Percentiles rank a stretch among this genome's conserved stretches.
Evolutionary conservation across 2,113 vertebrate genomes (phyloP).

Genomic region (Etia nguti): DNA sequence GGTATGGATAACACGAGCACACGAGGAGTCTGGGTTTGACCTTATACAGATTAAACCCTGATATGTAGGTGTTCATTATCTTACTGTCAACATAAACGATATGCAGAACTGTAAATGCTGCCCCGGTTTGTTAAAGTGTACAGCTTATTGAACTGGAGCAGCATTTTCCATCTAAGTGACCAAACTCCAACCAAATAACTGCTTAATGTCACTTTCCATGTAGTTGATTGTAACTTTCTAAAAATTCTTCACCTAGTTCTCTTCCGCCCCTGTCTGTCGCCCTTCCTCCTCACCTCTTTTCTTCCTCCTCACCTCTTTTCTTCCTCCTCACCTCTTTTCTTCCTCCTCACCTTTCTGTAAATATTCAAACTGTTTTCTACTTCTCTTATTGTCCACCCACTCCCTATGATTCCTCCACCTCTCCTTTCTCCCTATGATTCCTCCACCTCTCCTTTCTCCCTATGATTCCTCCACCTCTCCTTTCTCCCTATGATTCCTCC

Average conservation of each 20-base stretch:
- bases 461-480: no score
- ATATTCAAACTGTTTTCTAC: no score
- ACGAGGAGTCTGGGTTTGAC: background rate
- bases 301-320: no score
- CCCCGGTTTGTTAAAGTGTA: background rate
- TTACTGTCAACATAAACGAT: background rate
- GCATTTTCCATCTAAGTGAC: background rate
- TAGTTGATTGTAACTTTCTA: background rate
- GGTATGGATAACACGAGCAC: background rate
- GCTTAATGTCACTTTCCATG: background rate
- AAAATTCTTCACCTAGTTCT: background rate
- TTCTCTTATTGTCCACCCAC: rapidly evolving
- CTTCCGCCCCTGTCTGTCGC: background rate
- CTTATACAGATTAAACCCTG: background rate
- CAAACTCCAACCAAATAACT: background rate
- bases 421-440: no score
- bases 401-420: no score
- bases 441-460: rapidly evolving
- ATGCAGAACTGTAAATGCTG: background rate
- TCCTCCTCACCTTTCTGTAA: background rate
- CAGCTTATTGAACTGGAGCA: background rate
- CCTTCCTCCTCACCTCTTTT: background rate
- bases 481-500: rapidly evolving
- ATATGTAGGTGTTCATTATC: background rate
- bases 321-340: background rate